A percentile compares a stretch with the other conserved stretches of the same genome.
Conservation (phyloP, 2,888 invertebrate species). For the Diabrotica balteata region DNA sequence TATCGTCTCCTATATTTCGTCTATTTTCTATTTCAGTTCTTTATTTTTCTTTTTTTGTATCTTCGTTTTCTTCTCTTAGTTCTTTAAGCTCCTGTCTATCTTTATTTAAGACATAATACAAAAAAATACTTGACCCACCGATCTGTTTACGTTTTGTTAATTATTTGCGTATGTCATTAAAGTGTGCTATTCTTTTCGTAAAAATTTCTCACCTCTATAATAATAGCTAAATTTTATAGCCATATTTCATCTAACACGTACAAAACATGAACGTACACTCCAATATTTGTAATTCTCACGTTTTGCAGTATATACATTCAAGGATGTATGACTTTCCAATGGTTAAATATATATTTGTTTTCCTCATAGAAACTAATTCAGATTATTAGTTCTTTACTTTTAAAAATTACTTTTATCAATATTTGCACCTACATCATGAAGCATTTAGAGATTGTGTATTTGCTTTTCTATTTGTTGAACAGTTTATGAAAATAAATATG, state of each 20-base stretch:
- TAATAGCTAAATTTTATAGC: no score
- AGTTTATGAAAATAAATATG: background rate
- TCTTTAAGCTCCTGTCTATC: no score
- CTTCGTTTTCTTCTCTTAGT: no score
- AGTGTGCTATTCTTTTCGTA: no score
- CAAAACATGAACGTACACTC: constrained; percentile 20
- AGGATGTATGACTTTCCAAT: constrained; percentile 39
- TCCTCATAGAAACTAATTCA: constrained; percentile 36
- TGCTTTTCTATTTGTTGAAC: constrained; percentile 14
- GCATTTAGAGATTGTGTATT: constrained; percentile 1
- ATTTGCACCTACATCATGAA: constrained; percentile 12
- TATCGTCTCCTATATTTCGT: no score
- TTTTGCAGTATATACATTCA: constrained; percentile 24
- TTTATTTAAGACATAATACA: no score
- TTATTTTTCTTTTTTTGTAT: no score
- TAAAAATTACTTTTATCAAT: constrained; percentile 17
- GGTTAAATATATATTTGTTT: constrained; percentile 32
- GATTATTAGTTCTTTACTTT: constrained; percentile 34
- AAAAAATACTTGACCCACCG: no score
- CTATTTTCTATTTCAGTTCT: no score
- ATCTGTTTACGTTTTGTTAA: no score
- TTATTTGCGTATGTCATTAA: no score
- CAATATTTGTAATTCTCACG: constrained; percentile 47
- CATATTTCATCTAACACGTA: constrained; percentile 3
- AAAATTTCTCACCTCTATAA: no score